Base-by-base conservation (phyloP, 2,797 vertebrate species). In the Oreochromis grahami region DNA sequence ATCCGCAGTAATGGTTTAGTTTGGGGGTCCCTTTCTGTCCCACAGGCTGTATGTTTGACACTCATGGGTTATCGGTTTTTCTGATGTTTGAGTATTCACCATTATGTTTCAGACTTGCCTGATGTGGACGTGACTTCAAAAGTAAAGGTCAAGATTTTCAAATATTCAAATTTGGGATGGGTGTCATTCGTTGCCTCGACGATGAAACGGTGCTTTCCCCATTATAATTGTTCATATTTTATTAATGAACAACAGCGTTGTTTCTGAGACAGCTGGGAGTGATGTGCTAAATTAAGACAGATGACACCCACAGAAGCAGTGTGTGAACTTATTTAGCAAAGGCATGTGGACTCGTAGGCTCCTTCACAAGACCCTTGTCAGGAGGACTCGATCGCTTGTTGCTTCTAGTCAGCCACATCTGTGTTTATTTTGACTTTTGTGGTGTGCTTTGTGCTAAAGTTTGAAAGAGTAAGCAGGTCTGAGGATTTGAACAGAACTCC, bases 1-100 rank as follows among this genome's bases (percentile, higher is more conserved):
- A 5, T 63, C 32, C n/a, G 58, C 58, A 36, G 32, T 13, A 13
- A 63, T 36, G 19, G 32, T 1, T 36, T n/a, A 7, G 29, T n/a
- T 0, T 0, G 24, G 17, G 17, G 17, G 0, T 60, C 17, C 10
- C 58, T 12, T 36, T 36, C 32, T 60, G 2, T 60, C 58, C 58
- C 58, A 12, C 58, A 36, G 32, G 6, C 10, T 32, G 17, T 0
- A 1, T 36, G 58, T 63, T 63, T 2, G 32, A 36, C 32, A 63
- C 32, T 36, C 10, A 12, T 63, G 1, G 1, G 6, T 63, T 63
- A 51, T 17, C 48, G n/a, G 48, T 51, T 51, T n/a, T 48, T 56
- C 58, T 7, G 32, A 36, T 63, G 32, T 12, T 60, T 12, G 58
- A 60, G 17, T n/a, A 36, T 60, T 60, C 17, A 36, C 4, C 58